phyloP scores from a whole-genome alignment of 1,140 invertebrate species.

The Pseudomyrmex flavicornis region DNA sequence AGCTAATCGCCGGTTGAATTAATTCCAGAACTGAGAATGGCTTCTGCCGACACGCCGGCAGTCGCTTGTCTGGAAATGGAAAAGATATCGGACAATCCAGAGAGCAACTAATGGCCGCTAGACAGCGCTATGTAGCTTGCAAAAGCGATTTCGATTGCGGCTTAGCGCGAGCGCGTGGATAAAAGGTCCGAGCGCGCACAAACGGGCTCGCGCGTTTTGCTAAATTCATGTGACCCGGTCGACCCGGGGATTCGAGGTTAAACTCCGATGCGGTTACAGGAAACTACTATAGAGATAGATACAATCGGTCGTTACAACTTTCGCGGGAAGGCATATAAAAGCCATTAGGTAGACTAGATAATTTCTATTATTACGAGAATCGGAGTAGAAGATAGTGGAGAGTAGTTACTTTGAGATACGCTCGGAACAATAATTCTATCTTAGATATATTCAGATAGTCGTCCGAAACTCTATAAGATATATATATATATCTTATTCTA shows the following conservation, averaged over 20 bases:
- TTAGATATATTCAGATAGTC: constrained; percentile 8
- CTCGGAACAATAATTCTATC: constrained; percentile 32
- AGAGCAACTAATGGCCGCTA: constrained; percentile 34
- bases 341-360: constrained; percentile 48
- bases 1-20: constrained; percentile 80
- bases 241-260: constrained; percentile 33
- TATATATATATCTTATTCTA: too few species aligned
- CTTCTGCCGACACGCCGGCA: constrained; percentile 64
- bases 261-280: constrained; percentile 50
- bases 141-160: constrained; percentile 51
- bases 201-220: constrained; percentile 27
- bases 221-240: constrained; percentile 53
- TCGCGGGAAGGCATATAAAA: constrained; percentile 50
- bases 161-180: constrained; percentile 15
- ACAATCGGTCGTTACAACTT: constrained; percentile 59
- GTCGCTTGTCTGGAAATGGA: constrained; percentile 42
- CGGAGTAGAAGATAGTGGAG: constrained; percentile 39
- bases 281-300: constrained; percentile 44
- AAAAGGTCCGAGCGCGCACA: constrained; percentile 24
- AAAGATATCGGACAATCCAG: constrained; percentile 48
- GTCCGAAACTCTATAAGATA: neutral
- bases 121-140: constrained; percentile 9
- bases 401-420: constrained; percentile 35
- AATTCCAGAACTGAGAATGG: constrained; percentile 80
- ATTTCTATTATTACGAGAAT: constrained; percentile 54